Evolutionary conservation across 2,888 invertebrate genomes (phyloP), one percentile per base, ranked within the genome.

Genomic region (Ennomos quercinarius): DNA sequence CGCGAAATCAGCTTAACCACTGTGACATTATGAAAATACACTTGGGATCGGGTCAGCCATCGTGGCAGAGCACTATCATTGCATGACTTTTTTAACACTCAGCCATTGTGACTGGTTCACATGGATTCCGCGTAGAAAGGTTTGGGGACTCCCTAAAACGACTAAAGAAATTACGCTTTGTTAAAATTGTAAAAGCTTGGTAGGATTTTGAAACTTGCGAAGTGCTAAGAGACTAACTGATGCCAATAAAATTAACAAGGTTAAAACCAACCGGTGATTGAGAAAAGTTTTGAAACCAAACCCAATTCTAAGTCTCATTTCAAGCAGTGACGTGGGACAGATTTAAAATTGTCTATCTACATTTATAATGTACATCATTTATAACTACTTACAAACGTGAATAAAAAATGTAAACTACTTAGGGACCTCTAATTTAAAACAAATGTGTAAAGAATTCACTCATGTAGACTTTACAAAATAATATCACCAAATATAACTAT

Each of bases 321-420:
- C 62, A 54, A 55, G 43, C 56, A 71, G 68, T 60, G 66, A 64
- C 61, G 65, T 71, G 72, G 76, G 76, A 73, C 71, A 63, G 40
- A 48, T 12, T 27, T 27, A 6, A 27, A 27, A 27, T 27, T 3
- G 2, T 27, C 27, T 3, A 27, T 27, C 27, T 27, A 27, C 27
- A 27, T 27, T 27, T 27, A 27, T 27, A 27, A 6, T 27, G 2
- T 27, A 27, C 0, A 6, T 4, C 5, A 27, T 27, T 27, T 27
- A 27, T 27, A 27, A 27, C 27, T 27, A 27, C 3, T 27, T 27
- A 27, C 27, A 27, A 2, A 27, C 27, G 6, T 27, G 27, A 27
- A 27, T 27, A 6, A 27, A 27, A 17, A 17, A 1, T 17, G 17
- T 17, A 2, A 6, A 27, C 27, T 27, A 27, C 27, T 6, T 4